Evolutionary conservation across 2,113 vertebrate genomes (phyloP).

Genomic region (Axis porcinus): DNA sequence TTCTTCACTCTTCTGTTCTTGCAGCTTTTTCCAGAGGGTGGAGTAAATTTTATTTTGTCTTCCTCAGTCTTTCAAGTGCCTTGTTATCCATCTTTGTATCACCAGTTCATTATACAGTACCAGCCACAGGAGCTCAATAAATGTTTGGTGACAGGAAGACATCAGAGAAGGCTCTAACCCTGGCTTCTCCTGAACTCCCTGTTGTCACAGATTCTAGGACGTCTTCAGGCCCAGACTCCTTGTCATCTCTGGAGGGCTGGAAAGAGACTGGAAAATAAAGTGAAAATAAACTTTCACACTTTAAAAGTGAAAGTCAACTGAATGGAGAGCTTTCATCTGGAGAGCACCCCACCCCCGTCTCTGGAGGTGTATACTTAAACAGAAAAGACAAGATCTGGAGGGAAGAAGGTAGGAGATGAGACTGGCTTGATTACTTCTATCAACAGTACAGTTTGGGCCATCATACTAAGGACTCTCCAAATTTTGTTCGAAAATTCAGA

Average conservation of each 20-base stretch:
- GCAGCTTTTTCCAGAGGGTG: neutral
- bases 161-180: neutral
- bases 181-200: neutral
- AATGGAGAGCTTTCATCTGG: neutral
- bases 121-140: neutral
- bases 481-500: neutral
- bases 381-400: neutral
- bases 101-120: neutral
- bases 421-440: neutral
- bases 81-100: neutral
- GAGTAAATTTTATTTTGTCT: neutral
- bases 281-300: neutral
- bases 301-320: neutral
- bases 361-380: neutral
- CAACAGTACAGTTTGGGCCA: neutral
- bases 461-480: neutral
- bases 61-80: neutral
- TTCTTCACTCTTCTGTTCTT: neutral
- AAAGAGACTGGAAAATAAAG: neutral
- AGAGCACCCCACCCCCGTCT: rapidly evolving
- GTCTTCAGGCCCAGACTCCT: neutral
- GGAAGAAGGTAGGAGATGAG: no score
- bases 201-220: neutral
- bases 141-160: neutral
- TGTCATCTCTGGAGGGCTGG: neutral